Evolutionary conservation across 2,113 vertebrate genomes (phyloP).

Genomic region (Megaceryle maxima): DNA sequence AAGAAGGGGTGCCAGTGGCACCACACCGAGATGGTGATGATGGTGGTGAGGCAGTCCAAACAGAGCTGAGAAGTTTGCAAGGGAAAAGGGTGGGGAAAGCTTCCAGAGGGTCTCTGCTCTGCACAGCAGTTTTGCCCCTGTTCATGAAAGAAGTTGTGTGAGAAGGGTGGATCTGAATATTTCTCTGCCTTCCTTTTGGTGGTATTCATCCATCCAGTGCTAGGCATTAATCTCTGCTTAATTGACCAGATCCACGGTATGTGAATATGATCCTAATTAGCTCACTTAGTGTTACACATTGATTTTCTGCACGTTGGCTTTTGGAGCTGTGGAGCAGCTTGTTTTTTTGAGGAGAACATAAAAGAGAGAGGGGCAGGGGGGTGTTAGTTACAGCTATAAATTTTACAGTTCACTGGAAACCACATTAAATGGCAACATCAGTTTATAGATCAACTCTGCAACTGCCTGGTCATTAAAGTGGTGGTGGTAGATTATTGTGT

Average conservation of each 20-base stretch:
- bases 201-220: background rate
- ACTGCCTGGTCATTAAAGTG: constrained; percentile 44
- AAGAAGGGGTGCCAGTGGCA: background rate
- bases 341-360: constrained; percentile 50
- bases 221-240: background rate
- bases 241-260: background rate
- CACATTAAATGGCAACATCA: constrained; percentile 70
- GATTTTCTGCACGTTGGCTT: background rate
- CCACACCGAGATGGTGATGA: background rate
- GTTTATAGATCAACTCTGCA: constrained; percentile 64
- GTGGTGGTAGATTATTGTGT: constrained; percentile 53
- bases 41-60: background rate
- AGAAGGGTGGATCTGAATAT: background rate
- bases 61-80: background rate
- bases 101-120: background rate
- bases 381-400: constrained; percentile 69
- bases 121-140: background rate
- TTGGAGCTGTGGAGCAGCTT: constrained; percentile 42
- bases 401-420: constrained; percentile 72
- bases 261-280: constrained; percentile 50
- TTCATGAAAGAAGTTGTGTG: background rate
- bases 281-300: constrained; percentile 37
- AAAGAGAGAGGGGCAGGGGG: constrained; percentile 42
- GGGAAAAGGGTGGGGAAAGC: background rate
- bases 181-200: background rate